Conservation (phyloP, 2,113 vertebrate species). For the Peromyscus maniculatus region DNA sequence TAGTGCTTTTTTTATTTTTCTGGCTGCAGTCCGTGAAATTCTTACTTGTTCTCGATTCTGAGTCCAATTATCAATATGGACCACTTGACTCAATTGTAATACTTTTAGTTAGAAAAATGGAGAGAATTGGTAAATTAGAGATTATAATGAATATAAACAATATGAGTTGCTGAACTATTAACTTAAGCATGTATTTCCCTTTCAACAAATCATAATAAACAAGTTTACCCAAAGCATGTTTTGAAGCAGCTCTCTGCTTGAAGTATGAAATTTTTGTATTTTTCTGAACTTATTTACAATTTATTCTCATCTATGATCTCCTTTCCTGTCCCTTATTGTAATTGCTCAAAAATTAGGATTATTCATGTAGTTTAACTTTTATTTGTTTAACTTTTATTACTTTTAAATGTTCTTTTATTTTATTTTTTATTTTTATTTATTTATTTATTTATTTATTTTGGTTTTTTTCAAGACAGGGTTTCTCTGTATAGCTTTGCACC, state of each 20-base stretch:
- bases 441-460: too few relatives aligned
- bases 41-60: not conserved
- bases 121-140: slow-evolving; percentile 48
- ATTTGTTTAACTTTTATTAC: not conserved
- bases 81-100: not conserved
- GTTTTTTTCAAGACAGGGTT: too few relatives aligned
- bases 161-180: slow-evolving; percentile 40
- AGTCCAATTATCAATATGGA: not conserved
- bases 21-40: not conserved
- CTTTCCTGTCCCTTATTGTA: not conserved
- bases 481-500: too few relatives aligned
- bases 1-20: not conserved
- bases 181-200: slow-evolving; percentile 39
- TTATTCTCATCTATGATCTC: not conserved
- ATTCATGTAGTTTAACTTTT: too few relatives aligned
- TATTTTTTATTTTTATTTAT: too few relatives aligned
- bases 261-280: not conserved
- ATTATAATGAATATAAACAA: not conserved
- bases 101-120: not conserved
- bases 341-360: not conserved
- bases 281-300: not conserved
- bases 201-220: slow-evolving; percentile 49
- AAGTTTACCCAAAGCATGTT: not conserved
- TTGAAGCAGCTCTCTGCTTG: not conserved
- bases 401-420: not conserved